These are phyloP conservation scores for Drosophila funebris DNA, from an alignment of 1,140 invertebrate species.

Conservation along the genomic window DNA sequence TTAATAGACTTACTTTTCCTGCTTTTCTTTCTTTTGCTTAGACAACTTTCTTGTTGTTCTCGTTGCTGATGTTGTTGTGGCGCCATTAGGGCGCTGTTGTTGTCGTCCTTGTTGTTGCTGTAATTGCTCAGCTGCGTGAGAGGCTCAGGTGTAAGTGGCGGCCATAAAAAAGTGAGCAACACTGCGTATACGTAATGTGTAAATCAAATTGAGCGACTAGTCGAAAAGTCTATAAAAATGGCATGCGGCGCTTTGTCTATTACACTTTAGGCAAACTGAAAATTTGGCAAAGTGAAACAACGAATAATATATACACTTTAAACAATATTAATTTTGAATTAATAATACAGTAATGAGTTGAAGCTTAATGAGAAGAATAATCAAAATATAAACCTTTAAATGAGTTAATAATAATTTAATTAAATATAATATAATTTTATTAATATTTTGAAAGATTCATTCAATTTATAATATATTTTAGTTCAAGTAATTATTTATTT, in stretches of 20 bases:
- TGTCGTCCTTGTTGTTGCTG: conserved; percentile 14
- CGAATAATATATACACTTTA: neutral
- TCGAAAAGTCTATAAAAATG: conserved; percentile 5
- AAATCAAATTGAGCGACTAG: conserved; percentile 43
- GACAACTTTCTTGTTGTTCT: conserved; percentile 21
- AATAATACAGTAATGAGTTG: too few relatives aligned
- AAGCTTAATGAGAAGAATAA: too few relatives aligned
- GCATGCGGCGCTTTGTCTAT: neutral
- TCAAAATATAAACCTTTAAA: too few relatives aligned
- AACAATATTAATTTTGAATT: too few relatives aligned
- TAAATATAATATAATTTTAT: too few relatives aligned
- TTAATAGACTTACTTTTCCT: conserved; percentile 76
- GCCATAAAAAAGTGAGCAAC: conserved; percentile 55
- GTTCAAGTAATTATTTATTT: too few relatives aligned
- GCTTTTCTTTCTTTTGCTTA: conserved; percentile 15
- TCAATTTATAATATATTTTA: too few relatives aligned
- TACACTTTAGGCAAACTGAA: neutral
- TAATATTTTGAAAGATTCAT: too few relatives aligned
- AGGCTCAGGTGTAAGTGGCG: conserved; percentile 50
- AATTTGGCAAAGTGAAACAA: neutral
- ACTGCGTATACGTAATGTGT: conserved; percentile 64
- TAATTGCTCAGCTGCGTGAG: conserved; percentile 63
- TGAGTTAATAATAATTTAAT: too few relatives aligned
- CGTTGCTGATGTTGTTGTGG: conserved; percentile 21
- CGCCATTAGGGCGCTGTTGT: conserved; percentile 15